A percentile compares a stretch with the other conserved stretches of the same genome.
Evolutionary conservation across 2,888 invertebrate genomes (phyloP).

Genomic region (Trissoscelio sp.): DNA sequence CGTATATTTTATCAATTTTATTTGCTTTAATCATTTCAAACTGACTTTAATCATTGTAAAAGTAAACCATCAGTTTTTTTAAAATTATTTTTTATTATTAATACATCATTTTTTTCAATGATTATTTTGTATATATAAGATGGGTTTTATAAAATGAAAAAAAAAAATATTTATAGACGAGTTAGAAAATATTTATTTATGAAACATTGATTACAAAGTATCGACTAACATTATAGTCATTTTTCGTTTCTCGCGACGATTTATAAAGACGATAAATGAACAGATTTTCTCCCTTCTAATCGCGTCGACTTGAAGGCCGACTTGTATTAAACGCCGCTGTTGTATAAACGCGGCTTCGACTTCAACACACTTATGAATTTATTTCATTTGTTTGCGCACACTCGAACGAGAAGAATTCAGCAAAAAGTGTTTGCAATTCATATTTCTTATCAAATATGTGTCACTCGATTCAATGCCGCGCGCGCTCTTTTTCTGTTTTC

Average conservation of each 20-base stretch:
- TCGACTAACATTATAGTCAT: constrained; percentile 18
- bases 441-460: constrained; percentile 42
- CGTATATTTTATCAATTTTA: too few relatives aligned
- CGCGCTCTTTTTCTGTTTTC: background rate
- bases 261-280: constrained; percentile 47
- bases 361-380: constrained; percentile 31
- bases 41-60: too few relatives aligned
- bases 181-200: too few relatives aligned
- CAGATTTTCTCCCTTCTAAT: constrained; percentile 52
- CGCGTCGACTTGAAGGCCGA: constrained; percentile 41
- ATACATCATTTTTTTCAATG: too few relatives aligned
- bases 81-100: too few relatives aligned
- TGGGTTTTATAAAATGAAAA: too few relatives aligned
- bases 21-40: too few relatives aligned
- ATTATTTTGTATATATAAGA: too few relatives aligned
- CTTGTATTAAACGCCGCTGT: constrained; percentile 43
- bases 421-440: constrained; percentile 42
- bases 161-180: too few relatives aligned
- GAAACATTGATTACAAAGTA: too few relatives aligned
- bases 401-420: constrained; percentile 26
- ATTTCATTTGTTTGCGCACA: constrained; percentile 51
- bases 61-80: too few relatives aligned
- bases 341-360: constrained; percentile 33
- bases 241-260: constrained; percentile 27
- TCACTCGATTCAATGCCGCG: constrained; percentile 31